These are phyloP conservation scores for Acanthoscelides obtectus DNA, from an alignment of 2,888 invertebrate species.

Conservation along the genomic window DNA sequence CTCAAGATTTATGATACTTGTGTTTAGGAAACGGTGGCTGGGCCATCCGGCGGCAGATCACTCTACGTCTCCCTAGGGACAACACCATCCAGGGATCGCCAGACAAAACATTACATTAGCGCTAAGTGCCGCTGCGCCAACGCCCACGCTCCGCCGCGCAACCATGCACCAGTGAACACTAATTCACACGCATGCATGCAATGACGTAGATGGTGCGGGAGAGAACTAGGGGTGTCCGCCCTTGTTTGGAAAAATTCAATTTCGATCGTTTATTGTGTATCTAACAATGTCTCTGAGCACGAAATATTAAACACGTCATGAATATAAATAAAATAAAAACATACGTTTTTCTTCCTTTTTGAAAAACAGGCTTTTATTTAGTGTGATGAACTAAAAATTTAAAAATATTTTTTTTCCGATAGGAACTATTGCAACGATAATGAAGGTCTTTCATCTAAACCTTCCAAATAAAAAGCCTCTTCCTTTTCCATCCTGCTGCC, in stretches of 20 bases:
- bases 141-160: neutral
- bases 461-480: too few species aligned
- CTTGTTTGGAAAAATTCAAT: neutral
- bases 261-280: too few species aligned
- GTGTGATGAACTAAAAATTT: too few species aligned
- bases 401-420: too few species aligned
- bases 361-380: too few species aligned
- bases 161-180: neutral
- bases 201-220: neutral
- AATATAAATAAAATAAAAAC: too few species aligned
- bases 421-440: too few species aligned
- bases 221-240: neutral
- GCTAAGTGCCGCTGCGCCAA: slow-evolving; percentile 31
- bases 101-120: slow-evolving; percentile 46
- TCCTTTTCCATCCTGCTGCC: too few species aligned
- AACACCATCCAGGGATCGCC: slow-evolving; percentile 25
- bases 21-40: neutral
- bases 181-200: neutral
- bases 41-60: neutral
- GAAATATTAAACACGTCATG: too few species aligned
- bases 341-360: too few species aligned
- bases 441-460: too few species aligned
- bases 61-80: neutral
- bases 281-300: too few species aligned
- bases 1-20: neutral